These are phyloP conservation scores for Nansenia antarctica DNA, from an alignment of 2,113 vertebrate species.

Conservation along the genomic window DNA sequence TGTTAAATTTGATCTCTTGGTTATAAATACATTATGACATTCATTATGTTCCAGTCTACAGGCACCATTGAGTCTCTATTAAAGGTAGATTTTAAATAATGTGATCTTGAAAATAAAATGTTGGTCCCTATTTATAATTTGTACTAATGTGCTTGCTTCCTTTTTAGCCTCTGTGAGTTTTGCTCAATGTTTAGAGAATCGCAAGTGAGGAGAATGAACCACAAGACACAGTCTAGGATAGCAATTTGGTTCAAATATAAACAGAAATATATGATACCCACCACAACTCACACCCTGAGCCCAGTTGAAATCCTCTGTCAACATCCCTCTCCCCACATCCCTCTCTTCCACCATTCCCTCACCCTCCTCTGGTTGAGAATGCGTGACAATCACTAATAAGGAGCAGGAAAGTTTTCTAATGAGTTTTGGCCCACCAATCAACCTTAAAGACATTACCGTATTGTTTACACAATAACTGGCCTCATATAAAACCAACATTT, in stretches of 20 bases:
- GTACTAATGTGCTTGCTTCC: too few relatives aligned
- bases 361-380: conserved; percentile 41
- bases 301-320: neutral
- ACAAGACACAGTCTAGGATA: too few relatives aligned
- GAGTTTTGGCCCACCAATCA: conserved; percentile 51
- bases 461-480: conserved; percentile 37
- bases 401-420: conserved; percentile 51
- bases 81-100: too few relatives aligned
- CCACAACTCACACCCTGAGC: neutral
- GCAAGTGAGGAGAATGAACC: neutral
- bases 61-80: too few relatives aligned
- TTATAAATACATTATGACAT: too few relatives aligned
- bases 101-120: too few relatives aligned
- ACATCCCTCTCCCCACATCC: neutral
- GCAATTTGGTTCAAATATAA: too few relatives aligned
- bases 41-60: too few relatives aligned
- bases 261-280: neutral
- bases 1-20: too few relatives aligned
- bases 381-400: conserved; percentile 55
- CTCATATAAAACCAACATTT: conserved; percentile 46
- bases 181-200: too few relatives aligned
- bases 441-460: conserved; percentile 45
- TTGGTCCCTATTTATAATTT: too few relatives aligned
- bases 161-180: too few relatives aligned
- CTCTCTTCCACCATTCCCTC: conserved; percentile 10